Conservation (phyloP, 2,888 invertebrate genomes). For the Acleris cristana region DNA sequence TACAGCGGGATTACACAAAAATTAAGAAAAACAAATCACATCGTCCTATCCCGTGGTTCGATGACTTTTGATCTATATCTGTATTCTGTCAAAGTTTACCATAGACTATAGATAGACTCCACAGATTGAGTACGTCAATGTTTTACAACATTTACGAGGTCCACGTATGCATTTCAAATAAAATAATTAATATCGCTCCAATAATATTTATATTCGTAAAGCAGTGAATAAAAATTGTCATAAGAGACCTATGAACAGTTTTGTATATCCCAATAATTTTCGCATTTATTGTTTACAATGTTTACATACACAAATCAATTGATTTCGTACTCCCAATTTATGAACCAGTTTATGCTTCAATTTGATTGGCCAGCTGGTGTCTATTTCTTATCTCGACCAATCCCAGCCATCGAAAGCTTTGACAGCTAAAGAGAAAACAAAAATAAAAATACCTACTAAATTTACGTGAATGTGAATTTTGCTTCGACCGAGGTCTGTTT, state of each 20-base stretch:
- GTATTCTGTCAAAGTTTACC: constrained; percentile 52
- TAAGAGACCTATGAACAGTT: no score
- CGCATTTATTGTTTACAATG: neutral
- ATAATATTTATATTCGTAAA: no score
- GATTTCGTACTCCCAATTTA: constrained; percentile 21
- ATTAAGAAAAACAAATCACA: constrained; percentile 61
- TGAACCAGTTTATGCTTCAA: constrained; percentile 14
- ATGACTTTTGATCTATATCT: constrained; percentile 45
- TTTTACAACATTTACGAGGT: constrained; percentile 35
- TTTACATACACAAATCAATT: constrained; percentile 23
- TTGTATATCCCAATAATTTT: neutral
- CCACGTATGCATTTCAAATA: constrained; percentile 19
- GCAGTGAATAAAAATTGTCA: no score
- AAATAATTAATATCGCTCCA: neutral
- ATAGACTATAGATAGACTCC: constrained; percentile 40
- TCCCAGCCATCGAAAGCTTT: constrained; percentile 6
- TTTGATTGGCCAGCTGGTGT: constrained; percentile 23
- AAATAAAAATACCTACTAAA: constrained; percentile 33
- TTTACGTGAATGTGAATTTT: constrained; percentile 9
- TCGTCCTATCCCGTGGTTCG: constrained; percentile 60
- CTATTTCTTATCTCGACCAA: constrained; percentile 30
- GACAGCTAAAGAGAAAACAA: constrained; percentile 35
- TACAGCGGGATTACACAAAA: constrained; percentile 53
- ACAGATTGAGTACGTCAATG: no score
- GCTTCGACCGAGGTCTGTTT: constrained; percentile 19